A percentile compares a stretch with the other conserved stretches of the same genome.
Evolutionary conservation across 2,113 vertebrate genomes (phyloP).

Genomic region (Brachyhypopomus gauderio): DNA sequence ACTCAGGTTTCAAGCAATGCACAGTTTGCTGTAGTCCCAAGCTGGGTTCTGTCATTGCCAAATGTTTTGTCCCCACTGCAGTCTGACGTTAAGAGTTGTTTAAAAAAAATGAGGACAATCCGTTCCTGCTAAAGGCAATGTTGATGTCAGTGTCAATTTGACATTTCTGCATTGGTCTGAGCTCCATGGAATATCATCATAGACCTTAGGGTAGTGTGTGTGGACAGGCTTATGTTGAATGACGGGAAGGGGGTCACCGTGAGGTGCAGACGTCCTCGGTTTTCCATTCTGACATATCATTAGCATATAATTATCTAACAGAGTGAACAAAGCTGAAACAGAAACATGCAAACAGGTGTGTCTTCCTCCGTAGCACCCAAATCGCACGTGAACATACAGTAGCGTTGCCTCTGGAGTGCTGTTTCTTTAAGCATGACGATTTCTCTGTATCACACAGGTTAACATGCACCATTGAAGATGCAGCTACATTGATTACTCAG

Average conservation of each 20-base stretch:
- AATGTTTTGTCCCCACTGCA: not conserved
- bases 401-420: not conserved
- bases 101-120: conserved; percentile 1
- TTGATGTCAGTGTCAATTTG: not conserved
- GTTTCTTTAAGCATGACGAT: not conserved
- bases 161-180: not conserved
- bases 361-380: not conserved
- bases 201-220: conserved; percentile 9
- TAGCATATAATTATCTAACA: not conserved
- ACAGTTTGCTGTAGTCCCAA: not conserved
- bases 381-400: not conserved
- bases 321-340: not conserved
- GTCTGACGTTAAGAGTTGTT: not conserved
- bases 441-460: conserved; percentile 15
- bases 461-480: conserved; percentile 31
- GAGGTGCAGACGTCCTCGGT: conserved; percentile 9
- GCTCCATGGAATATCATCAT: conserved; percentile 27
- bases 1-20: not conserved
- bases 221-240: conserved; percentile 41
- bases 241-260: conserved; percentile 38
- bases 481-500: conserved; percentile 50
- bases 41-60: not conserved
- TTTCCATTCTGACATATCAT: conserved; percentile 8
- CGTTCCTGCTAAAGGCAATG: conserved; percentile 3
- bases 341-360: not conserved